Conservation (phyloP, 1,140 invertebrate species). For the Heliconius eleuchia region DNA sequence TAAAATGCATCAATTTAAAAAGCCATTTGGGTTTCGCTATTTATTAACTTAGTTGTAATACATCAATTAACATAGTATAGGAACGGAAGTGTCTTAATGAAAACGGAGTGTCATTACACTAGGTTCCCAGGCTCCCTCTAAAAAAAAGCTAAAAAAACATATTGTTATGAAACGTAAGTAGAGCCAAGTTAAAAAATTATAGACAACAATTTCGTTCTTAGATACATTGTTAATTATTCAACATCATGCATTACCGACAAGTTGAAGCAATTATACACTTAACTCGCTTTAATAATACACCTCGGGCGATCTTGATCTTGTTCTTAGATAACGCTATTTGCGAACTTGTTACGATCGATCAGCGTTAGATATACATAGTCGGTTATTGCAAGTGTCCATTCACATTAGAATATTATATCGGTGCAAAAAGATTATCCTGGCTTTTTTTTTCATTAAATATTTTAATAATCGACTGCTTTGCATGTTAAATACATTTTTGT, state of each 20-base stretch:
- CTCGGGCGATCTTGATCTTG: slow-evolving; percentile 36
- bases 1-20: no score
- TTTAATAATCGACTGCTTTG: no score
- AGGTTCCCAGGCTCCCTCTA: no score
- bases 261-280: slow-evolving; percentile 39
- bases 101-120: no score
- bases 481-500: no score
- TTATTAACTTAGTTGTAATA: no score
- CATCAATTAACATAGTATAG: no score
- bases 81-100: no score
- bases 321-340: slow-evolving; percentile 32
- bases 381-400: background rate
- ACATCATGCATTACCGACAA: slow-evolving; percentile 29
- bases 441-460: no score
- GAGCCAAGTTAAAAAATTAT: background rate
- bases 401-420: background rate
- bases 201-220: background rate
- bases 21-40: no score
- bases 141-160: no score
- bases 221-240: slow-evolving; percentile 34
- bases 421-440: background rate
- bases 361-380: background rate
- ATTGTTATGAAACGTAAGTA: background rate
- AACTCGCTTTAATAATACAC: slow-evolving; percentile 40
- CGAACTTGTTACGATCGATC: slow-evolving; percentile 25